Base-by-base conservation (phyloP, 2,113 vertebrate genomes). In the Chinchilla lanigera region DNA sequence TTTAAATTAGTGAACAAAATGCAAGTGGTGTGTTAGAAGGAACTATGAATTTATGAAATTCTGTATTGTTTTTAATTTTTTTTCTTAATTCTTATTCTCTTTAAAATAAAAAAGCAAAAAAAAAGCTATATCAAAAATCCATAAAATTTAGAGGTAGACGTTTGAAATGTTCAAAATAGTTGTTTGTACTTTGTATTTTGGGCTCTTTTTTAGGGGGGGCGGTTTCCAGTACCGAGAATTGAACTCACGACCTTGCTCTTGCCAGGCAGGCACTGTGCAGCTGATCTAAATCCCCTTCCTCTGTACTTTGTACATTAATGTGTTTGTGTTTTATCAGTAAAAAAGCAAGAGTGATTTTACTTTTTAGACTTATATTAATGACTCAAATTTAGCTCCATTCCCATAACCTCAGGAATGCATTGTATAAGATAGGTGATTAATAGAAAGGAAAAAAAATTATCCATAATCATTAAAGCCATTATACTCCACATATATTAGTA, bases 1-100 rank as follows among this genome's bases (percentile, higher is more conserved):
- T 93, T 86, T 87, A 94, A 96, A 92, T 84, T 71, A 96, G 80
- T 89, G 13, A 33, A 86, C 69, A 97, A 56, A 94, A 28, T 97
- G 7, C 5, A 90, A 87, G 1, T 44, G 12, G 35, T 75, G 0
- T 77, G 50, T 50, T 86, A 41, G 61, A 90, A 67, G 81, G 1
- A 85, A 81, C 7, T 54, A 10, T 2, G 17, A 17, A 17, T 54
- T 9, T 86, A 6, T 88, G 50, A 50, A 50, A 50, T 50, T 50
- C 47, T 50, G 47, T 50, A 50, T 50, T 50, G 47, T 50, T 50
- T 50, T 50, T 50, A 50, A 50, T 50, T 50, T 50, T 50, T 50
- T 50, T 50, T 50, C 5, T 50, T 50, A 50, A 50, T 50, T 50
- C 9, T 50, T 50, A 50, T 50, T 50, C 47, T 50, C 47, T 50